Base-by-base conservation (phyloP, 2,888 invertebrate genomes). In the Ametastegia equiseti region DNA sequence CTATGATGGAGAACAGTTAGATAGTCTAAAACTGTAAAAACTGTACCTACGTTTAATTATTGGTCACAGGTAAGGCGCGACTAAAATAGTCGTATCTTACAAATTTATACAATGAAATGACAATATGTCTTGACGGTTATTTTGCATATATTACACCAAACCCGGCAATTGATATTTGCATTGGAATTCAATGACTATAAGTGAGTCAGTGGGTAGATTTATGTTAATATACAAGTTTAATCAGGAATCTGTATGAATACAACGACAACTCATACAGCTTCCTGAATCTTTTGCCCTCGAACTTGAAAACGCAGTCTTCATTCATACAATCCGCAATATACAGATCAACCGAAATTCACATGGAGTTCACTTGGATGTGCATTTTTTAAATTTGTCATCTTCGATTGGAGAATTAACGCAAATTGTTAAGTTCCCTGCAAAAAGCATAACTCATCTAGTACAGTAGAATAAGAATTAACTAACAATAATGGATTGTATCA, bases 131-230 rank as follows among this genome's bases (percentile, higher is more conserved):
- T 67, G 2, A 4, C 3, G 36, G 11, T 67, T n/a, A n/a, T n/a
- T 67, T 39, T 39, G 39, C 19, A 67, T 39, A 39, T 15, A 65
- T 65, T 39, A 39, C 36, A 65, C n/a, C 39, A 39, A 67, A 67
- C 19, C 39, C 39, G 19, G 65, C n/a, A 39, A 67, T 67, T 39
- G 19, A 36, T n/a, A 67, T 67, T 39, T 15, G 65, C 39, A 27
- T 67, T 39, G 9, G 39, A 67, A 67, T 67, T 39, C 11, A 39
- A 11, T 39, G 36, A 23, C 36, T 39, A 19, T 15, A 30, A 60
- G 30, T 67, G 23, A 67, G 9, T 67, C 39, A 67, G 65, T 67
- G 11, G 39, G 65, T 11, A 19, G 65, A 39, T 67, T 67, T 67
- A 67, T 67, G 65, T 9, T 67, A 67, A 67, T 67, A 15, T 23